Conservation (phyloP, 2,113 vertebrate genomes). For the Pygoscelis antarcticus region DNA sequence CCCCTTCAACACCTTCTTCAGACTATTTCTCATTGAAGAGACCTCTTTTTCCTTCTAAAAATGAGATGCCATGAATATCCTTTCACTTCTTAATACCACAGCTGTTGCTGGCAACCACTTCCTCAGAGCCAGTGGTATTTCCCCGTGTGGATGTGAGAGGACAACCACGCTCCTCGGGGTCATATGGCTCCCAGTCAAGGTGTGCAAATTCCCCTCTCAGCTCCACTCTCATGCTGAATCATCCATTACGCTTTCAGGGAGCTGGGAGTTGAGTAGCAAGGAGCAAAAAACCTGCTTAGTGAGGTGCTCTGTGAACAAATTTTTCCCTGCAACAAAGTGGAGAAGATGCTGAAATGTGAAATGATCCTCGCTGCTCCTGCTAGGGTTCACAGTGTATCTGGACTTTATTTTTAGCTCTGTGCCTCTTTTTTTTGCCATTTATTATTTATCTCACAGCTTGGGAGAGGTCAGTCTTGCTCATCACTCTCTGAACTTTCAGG, state of each 20-base stretch:
- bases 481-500: not conserved
- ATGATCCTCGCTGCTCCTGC: not conserved
- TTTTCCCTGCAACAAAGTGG: not conserved
- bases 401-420: conserved; percentile 35
- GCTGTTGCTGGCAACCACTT: not conserved
- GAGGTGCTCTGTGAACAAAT: not conserved
- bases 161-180: rapidly evolving
- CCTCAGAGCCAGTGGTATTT: not conserved
- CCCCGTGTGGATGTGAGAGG: not conserved
- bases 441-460: conserved; percentile 17
- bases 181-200: not conserved
- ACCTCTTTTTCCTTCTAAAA: not conserved
- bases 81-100: not conserved
- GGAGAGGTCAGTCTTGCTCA: not conserved
- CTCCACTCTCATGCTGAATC: not conserved
- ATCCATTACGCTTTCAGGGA: not conserved
- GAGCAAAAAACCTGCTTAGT: not conserved
- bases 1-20: not conserved
- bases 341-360: not conserved
- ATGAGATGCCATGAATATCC: not conserved
- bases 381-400: not conserved
- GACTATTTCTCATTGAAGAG: not conserved
- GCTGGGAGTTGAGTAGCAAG: not conserved
- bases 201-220: not conserved
- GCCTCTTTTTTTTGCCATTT: not conserved